phyloP scores from a whole-genome alignment of 1,140 invertebrate species.

The Drosophila rufa region DNA sequence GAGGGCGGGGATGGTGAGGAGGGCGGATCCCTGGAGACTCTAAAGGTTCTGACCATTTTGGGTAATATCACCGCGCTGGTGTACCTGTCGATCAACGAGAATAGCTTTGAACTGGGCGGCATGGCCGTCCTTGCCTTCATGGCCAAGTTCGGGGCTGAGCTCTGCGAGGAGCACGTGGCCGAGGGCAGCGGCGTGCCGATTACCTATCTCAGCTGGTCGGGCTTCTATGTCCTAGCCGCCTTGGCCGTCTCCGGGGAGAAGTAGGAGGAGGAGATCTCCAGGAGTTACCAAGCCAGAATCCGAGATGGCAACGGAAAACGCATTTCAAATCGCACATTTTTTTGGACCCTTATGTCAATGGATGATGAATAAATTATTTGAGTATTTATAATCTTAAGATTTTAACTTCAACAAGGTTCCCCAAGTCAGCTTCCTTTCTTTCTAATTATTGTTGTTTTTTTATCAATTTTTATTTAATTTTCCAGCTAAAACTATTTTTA shows the following conservation, averaged over 20 bases:
- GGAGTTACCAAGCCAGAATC: not conserved
- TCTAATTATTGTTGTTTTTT: not conserved
- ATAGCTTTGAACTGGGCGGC: constrained; percentile 44
- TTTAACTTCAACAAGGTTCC: not conserved
- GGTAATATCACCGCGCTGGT: constrained; percentile 70
- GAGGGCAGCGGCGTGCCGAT: constrained; percentile 31
- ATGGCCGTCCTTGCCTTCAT: constrained; percentile 74
- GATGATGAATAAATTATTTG: constrained; percentile 27
- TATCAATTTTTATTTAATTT: not conserved
- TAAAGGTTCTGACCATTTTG: constrained; percentile 68
- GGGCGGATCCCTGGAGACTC: constrained; percentile 7
- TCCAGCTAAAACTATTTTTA: not conserved
- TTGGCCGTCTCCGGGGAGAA: constrained; percentile 37
- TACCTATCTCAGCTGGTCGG: constrained; percentile 52
- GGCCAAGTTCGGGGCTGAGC: constrained; percentile 61
- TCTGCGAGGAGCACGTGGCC: constrained; percentile 17
- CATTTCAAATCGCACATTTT: not conserved
- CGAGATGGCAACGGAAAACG: too few species aligned
- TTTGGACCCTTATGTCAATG: not conserved
- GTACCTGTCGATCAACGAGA: constrained; percentile 69
- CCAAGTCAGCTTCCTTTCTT: too few species aligned
- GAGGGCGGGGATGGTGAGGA: constrained; percentile 10
- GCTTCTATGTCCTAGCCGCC: constrained; percentile 50
- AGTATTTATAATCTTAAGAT: not conserved
- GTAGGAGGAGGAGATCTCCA: constrained; percentile 1